Base-by-base conservation (phyloP, 2,888 invertebrate species). In the Scaptomyza flava region DNA sequence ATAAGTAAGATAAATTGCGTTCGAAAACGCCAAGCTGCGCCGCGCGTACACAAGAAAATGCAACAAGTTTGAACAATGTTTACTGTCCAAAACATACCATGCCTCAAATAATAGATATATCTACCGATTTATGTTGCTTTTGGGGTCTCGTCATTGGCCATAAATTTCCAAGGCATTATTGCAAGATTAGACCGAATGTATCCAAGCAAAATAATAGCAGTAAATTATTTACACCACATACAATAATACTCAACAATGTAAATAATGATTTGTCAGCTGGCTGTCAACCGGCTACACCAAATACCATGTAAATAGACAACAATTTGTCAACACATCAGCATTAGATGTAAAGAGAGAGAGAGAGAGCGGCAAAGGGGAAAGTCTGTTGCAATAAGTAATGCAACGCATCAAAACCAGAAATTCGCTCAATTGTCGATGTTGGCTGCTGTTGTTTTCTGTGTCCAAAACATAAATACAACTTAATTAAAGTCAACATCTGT, bases 391-490 rank as follows among this genome's bases (percentile, higher is more conserved):
- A 34, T 43, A n/a, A n/a, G n/a, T n/a, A 47, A 31, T n/a, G 17
- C 17, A 63, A 17, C 51, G 11, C 12, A 61, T 31, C 53, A 72
- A 54, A 53, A 36, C 56, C 20, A 50, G 48, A 68, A 58, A 71
- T 75, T 54, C 69, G 60, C 56, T 69, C 67, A 67, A 71, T 72
- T 72, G 61, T 48, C 5, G 57, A 23, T 23, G 23, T 50, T 20
- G 17, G 11, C 45, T 54, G 51, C 23, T 17, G 54, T 17, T 56
- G 50, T 51, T 43, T 63, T 56, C 27, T 71, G 76, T 77, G 67
- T 79, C 82, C 77, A 82, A 82, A 81, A 82, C 82, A 82, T 73
- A 82, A 82, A 85, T 83, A 79, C 84, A 84, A 84, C 84, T 84
- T 86, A 86, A 83, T 84, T 86, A 83, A 76, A 76, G 68, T 79